Evolutionary conservation across 1,140 invertebrate species (phyloP), one percentile per base, ranked within the genome.

Genomic region (Acromyrmex charruanus): DNA sequence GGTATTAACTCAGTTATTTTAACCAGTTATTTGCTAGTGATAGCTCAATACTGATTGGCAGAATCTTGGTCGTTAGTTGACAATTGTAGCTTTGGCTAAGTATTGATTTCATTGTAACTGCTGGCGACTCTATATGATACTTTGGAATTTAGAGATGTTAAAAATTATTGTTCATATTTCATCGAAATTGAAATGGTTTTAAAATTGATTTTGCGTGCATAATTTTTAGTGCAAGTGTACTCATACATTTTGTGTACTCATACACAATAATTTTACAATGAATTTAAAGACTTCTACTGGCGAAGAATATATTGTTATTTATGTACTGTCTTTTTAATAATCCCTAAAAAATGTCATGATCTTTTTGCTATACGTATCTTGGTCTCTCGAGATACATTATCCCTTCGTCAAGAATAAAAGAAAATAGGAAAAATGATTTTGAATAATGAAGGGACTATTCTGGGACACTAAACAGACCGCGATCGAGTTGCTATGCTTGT

Each of bases 401-500:
- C 49, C 28, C 25, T 61, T 14, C n/a, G 21, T 77, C 59, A 49
- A 58, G 53, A 59, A 18, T 49, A 66, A 85, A 66, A 85, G 44
- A 14, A 85, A 66, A 85, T 82, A 31, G 35, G 68, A 65, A 66
- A 55, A 85, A 79, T 28, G 55, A 53, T 61, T 12, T 35, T 65
- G 82, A 77, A 85, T 65, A 79, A 85, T 61, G 82, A 85, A 31
- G 55, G 18, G 28, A 66, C 51, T 39, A 65, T 85, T 65, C 31
- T 31, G 51, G 65, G 14, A n/a, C 68, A 69, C 6, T 55, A 71
- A 84, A 75, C 39, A 71, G 66, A 49, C 39, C 51, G 44, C 82
- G 84, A 79, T 88, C 82, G 87, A 88, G 71, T 88, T 66, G 87
- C 25, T 77, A 63, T 82, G 72, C 82, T 63, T 61, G 71, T 69